Percentiles rank a stretch among this genome's conserved stretches.
phyloP scores from a whole-genome alignment of 2,888 invertebrate species.

The Macaria liturata region DNA sequence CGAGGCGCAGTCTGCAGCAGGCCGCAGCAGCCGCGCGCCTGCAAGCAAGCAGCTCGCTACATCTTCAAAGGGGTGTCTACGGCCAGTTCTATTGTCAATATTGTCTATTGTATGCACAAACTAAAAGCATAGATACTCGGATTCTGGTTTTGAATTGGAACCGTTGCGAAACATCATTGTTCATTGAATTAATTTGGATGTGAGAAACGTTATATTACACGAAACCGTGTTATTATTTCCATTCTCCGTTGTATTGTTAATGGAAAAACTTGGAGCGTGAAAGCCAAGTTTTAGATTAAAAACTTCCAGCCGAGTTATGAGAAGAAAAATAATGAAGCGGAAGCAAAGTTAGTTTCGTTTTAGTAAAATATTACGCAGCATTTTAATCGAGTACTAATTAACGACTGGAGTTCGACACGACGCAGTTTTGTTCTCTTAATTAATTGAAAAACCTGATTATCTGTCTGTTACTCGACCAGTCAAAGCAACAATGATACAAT shows the following conservation, averaged over 20 bases:
- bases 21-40: conserved; percentile 21
- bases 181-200: conserved; percentile 24
- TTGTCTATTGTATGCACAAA: conserved; percentile 34
- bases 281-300: conserved; percentile 8
- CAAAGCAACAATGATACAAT: too few species aligned
- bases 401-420: too few species aligned
- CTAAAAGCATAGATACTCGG: conserved; percentile 34
- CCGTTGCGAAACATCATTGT: conserved; percentile 23
- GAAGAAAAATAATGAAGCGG: conserved; percentile 2
- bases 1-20: conserved; percentile 18
- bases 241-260: conserved; percentile 2
- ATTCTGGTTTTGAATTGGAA: conserved; percentile 22
- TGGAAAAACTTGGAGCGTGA: conserved; percentile 5
- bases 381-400: too few species aligned
- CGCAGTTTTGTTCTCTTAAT: too few species aligned
- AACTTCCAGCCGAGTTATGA: conserved; percentile 2
- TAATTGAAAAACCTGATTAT: too few species aligned
- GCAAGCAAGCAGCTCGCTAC: conserved; percentile 35
- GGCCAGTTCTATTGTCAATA: conserved; percentile 35
- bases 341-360: not conserved
- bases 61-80: conserved; percentile 31
- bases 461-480: too few species aligned
- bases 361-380: not conserved
- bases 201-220: not conserved
- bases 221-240: conserved; percentile 3